A percentile compares a stretch with the other conserved stretches of the same genome.
phyloP scores from a whole-genome alignment of 2,797 vertebrate species.

The Dipus sagitta region DNA sequence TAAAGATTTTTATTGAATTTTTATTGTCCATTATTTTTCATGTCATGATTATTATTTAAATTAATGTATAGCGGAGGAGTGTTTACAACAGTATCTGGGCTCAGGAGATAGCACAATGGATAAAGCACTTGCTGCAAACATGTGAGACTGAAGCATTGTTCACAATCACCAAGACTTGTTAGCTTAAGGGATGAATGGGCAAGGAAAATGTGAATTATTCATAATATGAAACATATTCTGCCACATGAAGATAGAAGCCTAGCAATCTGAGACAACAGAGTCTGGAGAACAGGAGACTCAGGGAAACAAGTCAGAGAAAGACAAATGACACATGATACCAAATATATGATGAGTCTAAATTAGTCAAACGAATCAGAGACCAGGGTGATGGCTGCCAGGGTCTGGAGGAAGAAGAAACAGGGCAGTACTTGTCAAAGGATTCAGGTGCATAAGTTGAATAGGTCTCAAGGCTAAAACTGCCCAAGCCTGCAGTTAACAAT shows the following conservation, averaged over 20 bases:
- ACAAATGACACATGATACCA: neutral
- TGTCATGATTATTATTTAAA: slow-evolving; percentile 1
- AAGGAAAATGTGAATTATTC: neutral
- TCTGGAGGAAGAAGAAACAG: neutral
- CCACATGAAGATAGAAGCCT: neutral
- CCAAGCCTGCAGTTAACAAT: neutral
- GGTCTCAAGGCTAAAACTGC: neutral
- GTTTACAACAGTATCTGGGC: neutral
- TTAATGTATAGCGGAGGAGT: neutral
- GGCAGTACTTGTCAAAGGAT: neutral
- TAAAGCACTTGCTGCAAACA: no score
- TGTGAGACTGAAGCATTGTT: no score
- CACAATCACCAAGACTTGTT: neutral
- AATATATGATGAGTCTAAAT: neutral
- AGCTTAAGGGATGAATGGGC: neutral
- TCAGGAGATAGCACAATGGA: neutral
- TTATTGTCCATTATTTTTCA: neutral
- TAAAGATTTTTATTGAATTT: neutral
- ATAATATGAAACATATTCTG: neutral
- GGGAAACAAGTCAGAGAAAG: neutral
- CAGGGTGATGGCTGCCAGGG: neutral
- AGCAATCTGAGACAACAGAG: neutral
- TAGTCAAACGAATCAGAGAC: neutral
- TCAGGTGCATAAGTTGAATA: neutral
- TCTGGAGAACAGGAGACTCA: neutral